These are phyloP conservation scores for Talpa occidentalis DNA, from an alignment of 2,113 vertebrate species.

Conservation along the genomic window DNA sequence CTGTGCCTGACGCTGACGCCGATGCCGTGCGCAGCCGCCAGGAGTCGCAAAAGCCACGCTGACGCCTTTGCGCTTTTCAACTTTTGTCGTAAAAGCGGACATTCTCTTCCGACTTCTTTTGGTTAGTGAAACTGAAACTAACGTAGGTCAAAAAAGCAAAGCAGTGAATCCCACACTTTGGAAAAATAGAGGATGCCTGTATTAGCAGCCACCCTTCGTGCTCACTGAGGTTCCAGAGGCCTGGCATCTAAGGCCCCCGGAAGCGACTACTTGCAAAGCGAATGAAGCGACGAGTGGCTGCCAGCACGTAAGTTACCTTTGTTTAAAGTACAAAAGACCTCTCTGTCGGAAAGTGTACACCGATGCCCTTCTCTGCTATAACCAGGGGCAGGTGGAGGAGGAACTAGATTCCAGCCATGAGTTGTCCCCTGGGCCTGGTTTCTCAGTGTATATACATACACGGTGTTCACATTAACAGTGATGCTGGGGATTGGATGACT, in stretches of 20 bases:
- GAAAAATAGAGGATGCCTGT: neutral
- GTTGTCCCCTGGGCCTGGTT: neutral
- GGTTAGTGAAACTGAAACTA: neutral
- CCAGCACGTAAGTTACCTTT: neutral
- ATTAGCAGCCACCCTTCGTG: neutral
- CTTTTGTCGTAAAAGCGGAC: no score
- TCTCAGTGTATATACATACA: neutral
- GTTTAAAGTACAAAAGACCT: neutral
- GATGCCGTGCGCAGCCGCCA: no score
- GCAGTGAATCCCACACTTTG: no score
- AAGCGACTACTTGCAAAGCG: neutral
- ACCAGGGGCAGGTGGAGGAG: neutral
- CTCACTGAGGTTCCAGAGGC: neutral
- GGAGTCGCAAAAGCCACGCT: no score
- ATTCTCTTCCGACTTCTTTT: no score
- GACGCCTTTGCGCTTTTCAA: no score
- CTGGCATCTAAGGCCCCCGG: neutral
- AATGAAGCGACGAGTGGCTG: no score
- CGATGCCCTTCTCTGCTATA: neutral
- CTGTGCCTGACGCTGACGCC: no score
- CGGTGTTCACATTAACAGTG: neutral
- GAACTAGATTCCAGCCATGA: neutral
- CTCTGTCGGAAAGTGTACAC: neutral
- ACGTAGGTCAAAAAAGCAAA: neutral
- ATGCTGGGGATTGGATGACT: neutral